A percentile compares a stretch with the other conserved stretches of the same genome.
Conservation (phyloP, 2,113 vertebrate genomes). For the Chunga burmeisteri region DNA sequence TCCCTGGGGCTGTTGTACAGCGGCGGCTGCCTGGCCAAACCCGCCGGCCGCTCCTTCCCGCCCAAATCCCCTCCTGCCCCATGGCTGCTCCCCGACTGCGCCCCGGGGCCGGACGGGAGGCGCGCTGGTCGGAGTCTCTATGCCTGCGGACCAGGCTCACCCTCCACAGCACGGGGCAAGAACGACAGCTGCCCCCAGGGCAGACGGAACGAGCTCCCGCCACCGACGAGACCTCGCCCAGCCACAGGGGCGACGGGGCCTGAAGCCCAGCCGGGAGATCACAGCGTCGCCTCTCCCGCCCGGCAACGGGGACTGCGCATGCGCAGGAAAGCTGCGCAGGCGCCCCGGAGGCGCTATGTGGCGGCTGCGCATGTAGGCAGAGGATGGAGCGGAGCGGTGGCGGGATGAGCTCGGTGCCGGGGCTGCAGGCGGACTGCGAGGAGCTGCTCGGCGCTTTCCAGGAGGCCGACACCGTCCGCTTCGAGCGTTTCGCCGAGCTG, state of each 20-base stretch:
- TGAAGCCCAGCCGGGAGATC: neutral
- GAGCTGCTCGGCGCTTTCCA: constrained; percentile 85
- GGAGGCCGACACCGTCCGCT: constrained; percentile 82
- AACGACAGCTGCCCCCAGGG: accelerated
- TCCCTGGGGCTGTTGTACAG: neutral
- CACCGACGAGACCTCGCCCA: neutral
- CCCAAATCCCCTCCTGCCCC: neutral
- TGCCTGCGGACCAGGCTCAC: neutral
- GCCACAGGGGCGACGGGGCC: accelerated
- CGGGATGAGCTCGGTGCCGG: constrained; percentile 17
- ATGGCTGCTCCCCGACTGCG: neutral
- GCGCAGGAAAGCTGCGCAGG: neutral
- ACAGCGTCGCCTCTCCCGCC: accelerated
- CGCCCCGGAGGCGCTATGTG: accelerated
- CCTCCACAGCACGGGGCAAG: accelerated
- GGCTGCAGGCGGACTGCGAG: constrained; percentile 81
- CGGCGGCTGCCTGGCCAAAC: neutral
- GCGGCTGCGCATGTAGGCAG: neutral
- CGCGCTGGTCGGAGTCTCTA: too few relatives aligned
- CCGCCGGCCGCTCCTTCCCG: neutral
- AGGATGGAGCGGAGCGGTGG: neutral
- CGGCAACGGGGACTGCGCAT: accelerated
- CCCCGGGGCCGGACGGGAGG: neutral
- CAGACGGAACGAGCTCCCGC: accelerated
- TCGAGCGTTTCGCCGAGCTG: constrained; percentile 81